These are phyloP conservation scores for Napeogenes inachia DNA, from an alignment of 2,888 invertebrate species.

Conservation along the genomic window DNA sequence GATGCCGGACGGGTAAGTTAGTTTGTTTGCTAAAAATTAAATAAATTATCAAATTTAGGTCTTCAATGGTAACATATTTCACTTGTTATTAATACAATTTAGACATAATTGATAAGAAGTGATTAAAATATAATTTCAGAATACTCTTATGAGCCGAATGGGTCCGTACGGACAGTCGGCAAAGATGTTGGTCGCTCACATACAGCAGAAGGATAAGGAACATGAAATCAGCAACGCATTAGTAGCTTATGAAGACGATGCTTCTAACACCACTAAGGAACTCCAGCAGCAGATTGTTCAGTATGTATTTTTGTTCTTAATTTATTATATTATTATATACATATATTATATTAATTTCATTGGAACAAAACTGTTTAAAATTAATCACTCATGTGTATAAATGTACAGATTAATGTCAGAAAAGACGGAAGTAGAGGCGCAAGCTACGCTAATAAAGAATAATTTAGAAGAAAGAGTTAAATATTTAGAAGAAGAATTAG, in stretches of 20 bases:
- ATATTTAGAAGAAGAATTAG: slow-evolving; percentile 54
- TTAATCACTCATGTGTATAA: neutral
- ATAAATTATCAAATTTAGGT: neutral
- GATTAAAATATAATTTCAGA: slow-evolving; percentile 38
- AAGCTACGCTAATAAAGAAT: slow-evolving; percentile 40
- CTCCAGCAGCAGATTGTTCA: slow-evolving; percentile 48
- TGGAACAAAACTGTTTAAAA: neutral
- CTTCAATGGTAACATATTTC: neutral
- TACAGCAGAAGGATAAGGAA: slow-evolving; percentile 37
- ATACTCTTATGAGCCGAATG: slow-evolving; percentile 52
- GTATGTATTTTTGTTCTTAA: slow-evolving; percentile 38
- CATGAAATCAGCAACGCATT: slow-evolving; percentile 36
- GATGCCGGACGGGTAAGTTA: slow-evolving; percentile 46
- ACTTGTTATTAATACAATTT: too few species aligned
- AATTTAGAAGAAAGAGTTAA: slow-evolving; percentile 47
- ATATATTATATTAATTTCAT: too few species aligned
- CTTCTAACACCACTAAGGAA: slow-evolving; percentile 30
- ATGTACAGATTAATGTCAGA: slow-evolving; percentile 56
- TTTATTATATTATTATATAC: slow-evolving; percentile 2
- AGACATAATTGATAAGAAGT: neutral
- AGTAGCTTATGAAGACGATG: slow-evolving; percentile 37
- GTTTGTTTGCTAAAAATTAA: neutral
- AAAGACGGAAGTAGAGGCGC: slow-evolving; percentile 50
- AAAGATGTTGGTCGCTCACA: slow-evolving; percentile 41
- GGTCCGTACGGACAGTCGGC: slow-evolving; percentile 47